Evolutionary conservation across 2,888 invertebrate species (phyloP).

Genomic region (Caenorhabditis auriculariae): DNA sequence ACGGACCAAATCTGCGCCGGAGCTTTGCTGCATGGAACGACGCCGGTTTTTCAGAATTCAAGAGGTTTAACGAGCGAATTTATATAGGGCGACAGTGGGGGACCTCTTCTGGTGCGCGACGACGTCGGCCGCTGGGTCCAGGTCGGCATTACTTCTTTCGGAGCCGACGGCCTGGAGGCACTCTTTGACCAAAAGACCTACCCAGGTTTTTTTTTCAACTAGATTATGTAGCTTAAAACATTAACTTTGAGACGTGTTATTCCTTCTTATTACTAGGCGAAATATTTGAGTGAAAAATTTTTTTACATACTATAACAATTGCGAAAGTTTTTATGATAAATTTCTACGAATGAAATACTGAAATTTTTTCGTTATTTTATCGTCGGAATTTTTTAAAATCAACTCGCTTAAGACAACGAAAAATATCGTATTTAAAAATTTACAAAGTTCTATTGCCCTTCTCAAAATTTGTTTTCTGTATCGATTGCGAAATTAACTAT

Average conservation of each 20-base stretch:
- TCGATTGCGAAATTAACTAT: too few relatives aligned
- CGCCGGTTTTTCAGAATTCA: conserved; percentile 21
- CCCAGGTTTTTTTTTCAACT: conserved; percentile 32
- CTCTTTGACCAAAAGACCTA: conserved; percentile 37
- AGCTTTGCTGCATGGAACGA: conserved; percentile 38
- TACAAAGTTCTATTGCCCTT: too few relatives aligned
- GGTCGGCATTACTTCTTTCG: conserved; percentile 44
- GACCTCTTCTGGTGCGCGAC: conserved; percentile 35
- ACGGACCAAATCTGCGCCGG: conserved; percentile 38
- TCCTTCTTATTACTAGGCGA: conserved; percentile 1
- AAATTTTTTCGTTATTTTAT: too few relatives aligned
- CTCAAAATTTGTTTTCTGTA: too few relatives aligned
- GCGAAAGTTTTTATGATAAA: too few relatives aligned
- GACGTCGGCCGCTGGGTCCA: conserved; percentile 26
- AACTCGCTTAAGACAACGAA: too few relatives aligned
- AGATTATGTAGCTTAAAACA: too few relatives aligned
- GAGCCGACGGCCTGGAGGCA: conserved; percentile 40
- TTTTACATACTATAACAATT: too few relatives aligned
- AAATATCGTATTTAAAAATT: too few relatives aligned
- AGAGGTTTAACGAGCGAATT: not conserved
- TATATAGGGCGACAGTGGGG: conserved; percentile 44
- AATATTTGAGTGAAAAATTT: conserved; percentile 2
- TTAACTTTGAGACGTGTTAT: not conserved
- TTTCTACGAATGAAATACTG: too few relatives aligned
- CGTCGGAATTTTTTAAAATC: too few relatives aligned